Evolutionary conservation across 2,888 invertebrate species (phyloP).

Genomic region (Lepetodrilus schrolli): DNA sequence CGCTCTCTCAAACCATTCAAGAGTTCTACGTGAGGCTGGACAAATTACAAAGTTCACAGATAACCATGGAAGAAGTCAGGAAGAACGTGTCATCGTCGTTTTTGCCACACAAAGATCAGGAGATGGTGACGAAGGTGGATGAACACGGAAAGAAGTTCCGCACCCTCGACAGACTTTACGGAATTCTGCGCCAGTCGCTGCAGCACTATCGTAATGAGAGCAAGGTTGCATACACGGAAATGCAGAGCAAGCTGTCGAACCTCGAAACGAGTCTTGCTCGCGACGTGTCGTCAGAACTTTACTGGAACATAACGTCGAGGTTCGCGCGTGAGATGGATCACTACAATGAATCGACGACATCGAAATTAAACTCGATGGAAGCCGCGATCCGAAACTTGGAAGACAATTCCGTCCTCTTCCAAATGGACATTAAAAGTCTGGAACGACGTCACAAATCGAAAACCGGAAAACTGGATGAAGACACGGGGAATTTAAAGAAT

Average conservation of each 20-base stretch:
- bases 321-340: constrained; percentile 4
- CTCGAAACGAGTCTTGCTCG: constrained; percentile 32
- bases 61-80: constrained; percentile 39
- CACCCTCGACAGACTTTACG: constrained; percentile 40
- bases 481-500: constrained; percentile 28
- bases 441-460: constrained; percentile 38
- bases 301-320: constrained; percentile 39
- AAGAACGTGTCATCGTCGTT: constrained; percentile 37
- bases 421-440: constrained; percentile 37
- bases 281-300: constrained; percentile 28
- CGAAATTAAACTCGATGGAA: constrained; percentile 6
- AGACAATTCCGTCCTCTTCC: constrained; percentile 23
- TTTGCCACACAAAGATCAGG: background rate
- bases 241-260: constrained; percentile 29
- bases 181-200: constrained; percentile 47
- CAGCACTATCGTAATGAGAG: constrained; percentile 54
- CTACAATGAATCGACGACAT: constrained; percentile 33
- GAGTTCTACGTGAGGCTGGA: constrained; percentile 32
- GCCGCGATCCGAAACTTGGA: constrained; percentile 10
- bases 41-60: constrained; percentile 30
- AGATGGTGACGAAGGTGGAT: background rate
- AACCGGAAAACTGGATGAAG: constrained; percentile 31
- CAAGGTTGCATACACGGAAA: constrained; percentile 36
- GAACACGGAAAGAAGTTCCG: constrained; percentile 31
- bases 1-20: constrained; percentile 36